Evolutionary conservation across 2,797 vertebrate species (phyloP), one percentile per base, ranked within the genome.

Genomic region (Myripristis jacobus): DNA sequence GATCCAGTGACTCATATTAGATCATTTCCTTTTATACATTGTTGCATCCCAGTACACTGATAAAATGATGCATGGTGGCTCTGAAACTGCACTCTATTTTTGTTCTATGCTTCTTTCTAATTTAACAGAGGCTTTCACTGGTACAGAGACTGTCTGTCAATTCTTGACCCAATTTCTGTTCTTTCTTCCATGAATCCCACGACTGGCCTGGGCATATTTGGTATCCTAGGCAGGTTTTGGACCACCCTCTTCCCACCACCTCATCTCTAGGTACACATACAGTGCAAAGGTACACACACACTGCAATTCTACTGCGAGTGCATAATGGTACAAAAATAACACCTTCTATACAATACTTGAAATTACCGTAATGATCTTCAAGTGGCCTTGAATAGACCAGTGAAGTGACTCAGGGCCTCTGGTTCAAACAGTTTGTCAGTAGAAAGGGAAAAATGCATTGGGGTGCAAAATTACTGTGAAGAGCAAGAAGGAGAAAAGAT

Each of bases 61-160:
- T 31, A 24, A 15, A 0, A 13, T 25, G 22, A 27, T 51, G 22
- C 15, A 51, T n/a, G 13, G 21, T 24, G 21, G 51, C 7, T 6
- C 9, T 51, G 13, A 4, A 41, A 41, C 13, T 41, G 38, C 13
- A 41, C 38, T 41, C 12, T 22, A 52, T 13, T 27, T 59, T 63
- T 59, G 18, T 70, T 41, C 24, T n/a, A 15, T 24, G 50, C 0
- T 0, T 13, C 5, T 34, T 66, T 56, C 25, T 44, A 10, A 44
- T 68, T 41, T 41, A 15, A 15, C 12, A 13, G 21, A 56, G 3
- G 51, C n/a, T 18, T 44, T 47, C 10, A 16, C 51, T 13, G 52
- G 6, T 64, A 69, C n/a, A 3, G 44, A 44, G 15, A 41, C n/a
- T 43, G 24, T 53, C n/a, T 43, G 24, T 13, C 8, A 69, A 64